Conservation (phyloP, 2,888 invertebrate genomes). For the Notocelia uddmanniana region DNA sequence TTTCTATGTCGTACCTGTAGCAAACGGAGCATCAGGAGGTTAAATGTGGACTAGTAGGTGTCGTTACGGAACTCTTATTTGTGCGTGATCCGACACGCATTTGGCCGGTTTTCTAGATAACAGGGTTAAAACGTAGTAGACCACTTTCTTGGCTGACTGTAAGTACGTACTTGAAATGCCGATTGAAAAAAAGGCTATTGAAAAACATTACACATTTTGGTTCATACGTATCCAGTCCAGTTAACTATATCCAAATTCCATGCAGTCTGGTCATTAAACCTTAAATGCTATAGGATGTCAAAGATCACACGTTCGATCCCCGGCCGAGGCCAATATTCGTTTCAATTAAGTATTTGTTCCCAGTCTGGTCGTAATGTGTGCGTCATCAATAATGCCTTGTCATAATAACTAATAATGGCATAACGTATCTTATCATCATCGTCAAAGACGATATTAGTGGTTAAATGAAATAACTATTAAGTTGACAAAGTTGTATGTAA, state of each 20-base stretch:
- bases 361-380: constrained; percentile 20
- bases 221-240: no score
- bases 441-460: not conserved
- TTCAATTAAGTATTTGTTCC: constrained; percentile 32
- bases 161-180: no score
- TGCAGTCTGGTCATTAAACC: constrained; percentile 8
- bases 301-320: constrained; percentile 23
- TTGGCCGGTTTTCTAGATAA: no score
- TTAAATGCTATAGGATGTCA: constrained; percentile 12
- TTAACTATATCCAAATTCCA: not conserved
- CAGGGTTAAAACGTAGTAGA: no score
- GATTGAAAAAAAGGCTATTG: no score
- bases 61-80: no score
- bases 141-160: no score
- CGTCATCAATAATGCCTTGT: constrained; percentile 29
- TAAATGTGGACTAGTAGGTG: no score
- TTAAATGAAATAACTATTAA: not conserved
- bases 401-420: constrained; percentile 27
- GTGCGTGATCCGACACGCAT: no score
- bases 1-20: no score
- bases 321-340: constrained; percentile 14
- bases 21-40: no score
- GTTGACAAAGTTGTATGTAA: not conserved
- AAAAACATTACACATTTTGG: no score
- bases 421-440: constrained; percentile 11